Evolutionary conservation across 1,140 invertebrate genomes (phyloP), one percentile per base, ranked within the genome.

Genomic region (Pogonognathellus flavescens): DNA sequence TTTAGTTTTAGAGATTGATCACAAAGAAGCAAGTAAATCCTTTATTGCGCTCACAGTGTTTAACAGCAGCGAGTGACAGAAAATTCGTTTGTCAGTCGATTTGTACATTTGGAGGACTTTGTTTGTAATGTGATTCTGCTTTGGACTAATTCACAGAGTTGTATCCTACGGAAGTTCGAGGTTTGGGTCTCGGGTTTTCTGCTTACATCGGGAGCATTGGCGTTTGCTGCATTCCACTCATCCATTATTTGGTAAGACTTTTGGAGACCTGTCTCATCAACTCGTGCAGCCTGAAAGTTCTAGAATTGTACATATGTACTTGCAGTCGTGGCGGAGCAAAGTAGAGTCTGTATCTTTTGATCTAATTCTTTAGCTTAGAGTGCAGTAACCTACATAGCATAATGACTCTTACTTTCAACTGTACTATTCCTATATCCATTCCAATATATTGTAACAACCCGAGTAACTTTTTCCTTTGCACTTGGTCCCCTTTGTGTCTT

Each of bases 211-310:
- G 95, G 22, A 95, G 96, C 20, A 91, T 97, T 85, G 96, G 96
- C 31, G 92, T 97, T 14, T 96, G 97, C 86, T 94, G 97, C 57
- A 96, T 98, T 89, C 95, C 96, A 13, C 96, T 98, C 91, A 95
- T 98, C 62, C 97, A 95, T 62, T 96, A 97, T 91, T 91, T 97
- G 92, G 95, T 96, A 93, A 92, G 86, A 84, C 41, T 66, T 76
- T 76, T 25, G 41, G 31, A 41, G 31, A 41, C 31, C 6, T 41
- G 70, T 76, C 70, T 76, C 41, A 31, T 76, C 25, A 60, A 20
- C 20, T 70, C 22, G 13, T 22, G 25, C 49, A 76, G 70, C 3
- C 53, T 6, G 6, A 41, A 57, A 57, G 11, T 57, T 14, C 2
- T 4, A n/a, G n/a, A 57, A 57, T 9, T 2, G 11, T 57, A 57